These are phyloP conservation scores for Proteles cristata DNA, from an alignment of 2,113 vertebrate species.

Conservation along the genomic window DNA sequence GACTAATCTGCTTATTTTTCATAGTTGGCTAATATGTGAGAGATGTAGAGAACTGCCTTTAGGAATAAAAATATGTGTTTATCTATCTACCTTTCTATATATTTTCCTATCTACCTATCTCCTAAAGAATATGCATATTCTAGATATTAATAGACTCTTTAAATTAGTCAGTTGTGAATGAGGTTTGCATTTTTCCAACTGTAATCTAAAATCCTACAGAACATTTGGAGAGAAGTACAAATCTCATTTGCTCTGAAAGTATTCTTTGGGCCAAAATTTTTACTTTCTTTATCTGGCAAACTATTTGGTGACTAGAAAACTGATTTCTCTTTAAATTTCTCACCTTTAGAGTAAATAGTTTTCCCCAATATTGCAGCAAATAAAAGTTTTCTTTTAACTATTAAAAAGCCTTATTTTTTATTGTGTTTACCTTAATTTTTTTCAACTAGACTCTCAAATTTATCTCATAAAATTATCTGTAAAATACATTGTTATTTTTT, in stretches of 20 bases:
- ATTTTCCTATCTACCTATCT: neutral
- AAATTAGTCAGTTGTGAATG: conserved; percentile 12
- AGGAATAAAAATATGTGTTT: neutral
- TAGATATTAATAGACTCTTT: neutral
- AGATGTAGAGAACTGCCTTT: neutral
- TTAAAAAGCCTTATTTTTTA: neutral
- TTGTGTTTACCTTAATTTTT: neutral
- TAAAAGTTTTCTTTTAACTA: neutral
- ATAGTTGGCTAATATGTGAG: neutral
- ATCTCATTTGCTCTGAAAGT: conserved; percentile 37
- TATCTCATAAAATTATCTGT: neutral
- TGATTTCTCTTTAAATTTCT: conserved; percentile 56
- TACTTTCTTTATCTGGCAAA: conserved; percentile 30
- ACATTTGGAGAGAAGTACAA: conserved; percentile 39
- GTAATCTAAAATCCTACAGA: conserved; percentile 37
- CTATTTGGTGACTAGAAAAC: conserved; percentile 22
- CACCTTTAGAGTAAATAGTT: neutral
- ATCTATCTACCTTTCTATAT: neutral
- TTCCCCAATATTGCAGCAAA: neutral
- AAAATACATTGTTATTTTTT: neutral
- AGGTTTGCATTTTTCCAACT: conserved; percentile 4
- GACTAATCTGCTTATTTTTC: conserved; percentile 18
- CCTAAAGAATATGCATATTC: neutral
- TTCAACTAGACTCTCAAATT: conserved; percentile 16
- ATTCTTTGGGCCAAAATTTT: neutral